Evolutionary conservation across 2,797 vertebrate genomes (phyloP).

Genomic region (Hoplostethus atlanticus): DNA sequence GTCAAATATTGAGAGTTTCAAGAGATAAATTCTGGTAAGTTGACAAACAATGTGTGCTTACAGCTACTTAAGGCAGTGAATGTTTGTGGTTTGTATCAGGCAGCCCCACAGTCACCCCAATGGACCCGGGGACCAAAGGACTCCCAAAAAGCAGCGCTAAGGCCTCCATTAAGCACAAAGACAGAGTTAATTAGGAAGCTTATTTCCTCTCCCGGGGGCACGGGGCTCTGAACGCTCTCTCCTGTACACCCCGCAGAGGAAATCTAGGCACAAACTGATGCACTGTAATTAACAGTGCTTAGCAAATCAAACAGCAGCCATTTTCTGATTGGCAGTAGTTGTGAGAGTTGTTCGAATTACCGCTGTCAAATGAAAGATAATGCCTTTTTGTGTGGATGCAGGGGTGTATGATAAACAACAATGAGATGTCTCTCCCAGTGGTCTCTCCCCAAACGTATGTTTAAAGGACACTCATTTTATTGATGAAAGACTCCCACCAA

Average conservation of each 20-base stretch:
- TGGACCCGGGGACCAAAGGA: slow-evolving; percentile 66
- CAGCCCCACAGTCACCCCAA: slow-evolving; percentile 63
- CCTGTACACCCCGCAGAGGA: slow-evolving; percentile 70
- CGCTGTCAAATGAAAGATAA: slow-evolving; percentile 50
- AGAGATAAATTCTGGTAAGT: slow-evolving; percentile 23
- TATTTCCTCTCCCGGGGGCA: slow-evolving; percentile 80
- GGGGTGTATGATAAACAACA: slow-evolving; percentile 15
- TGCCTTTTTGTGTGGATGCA: slow-evolving; percentile 64
- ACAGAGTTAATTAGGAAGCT: slow-evolving; percentile 87
- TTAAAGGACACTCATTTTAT: slow-evolving; percentile 23
- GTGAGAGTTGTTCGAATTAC: slow-evolving; percentile 57
- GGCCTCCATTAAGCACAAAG: slow-evolving; percentile 84
- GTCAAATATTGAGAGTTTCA: neutral
- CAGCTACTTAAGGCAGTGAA: slow-evolving; percentile 25
- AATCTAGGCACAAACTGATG: slow-evolving; percentile 65
- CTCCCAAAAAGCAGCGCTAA: slow-evolving; percentile 69
- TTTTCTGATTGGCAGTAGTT: slow-evolving; percentile 65
- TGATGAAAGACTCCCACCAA: slow-evolving; percentile 29
- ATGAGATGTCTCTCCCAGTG: slow-evolving; percentile 49
- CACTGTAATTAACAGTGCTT: slow-evolving; percentile 79
- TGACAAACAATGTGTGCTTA: neutral
- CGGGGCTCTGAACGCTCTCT: slow-evolving; percentile 60
- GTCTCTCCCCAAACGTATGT: slow-evolving; percentile 41
- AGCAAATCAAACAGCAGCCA: slow-evolving; percentile 64
- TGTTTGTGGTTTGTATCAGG: slow-evolving; percentile 59